phyloP scores from a whole-genome alignment of 2,113 vertebrate species.

The Gopherus evgoodei region DNA sequence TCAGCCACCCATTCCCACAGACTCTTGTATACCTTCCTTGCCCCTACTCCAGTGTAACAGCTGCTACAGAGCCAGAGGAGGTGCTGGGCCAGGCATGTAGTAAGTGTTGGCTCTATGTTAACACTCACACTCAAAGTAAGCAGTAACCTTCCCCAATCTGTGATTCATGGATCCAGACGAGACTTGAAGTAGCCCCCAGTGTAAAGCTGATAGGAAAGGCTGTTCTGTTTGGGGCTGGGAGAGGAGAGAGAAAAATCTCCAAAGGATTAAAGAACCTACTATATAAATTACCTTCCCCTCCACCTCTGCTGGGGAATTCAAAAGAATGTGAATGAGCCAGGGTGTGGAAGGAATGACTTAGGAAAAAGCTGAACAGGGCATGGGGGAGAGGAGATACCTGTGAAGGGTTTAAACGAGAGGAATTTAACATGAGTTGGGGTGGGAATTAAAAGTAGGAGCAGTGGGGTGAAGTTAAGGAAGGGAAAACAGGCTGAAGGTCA shows the following conservation, averaged over 20 bases:
- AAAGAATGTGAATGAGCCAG: not conserved
- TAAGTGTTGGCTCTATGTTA: constrained; percentile 53
- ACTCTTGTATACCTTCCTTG: not conserved
- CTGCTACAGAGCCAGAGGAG: not conserved
- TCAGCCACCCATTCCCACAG: not conserved
- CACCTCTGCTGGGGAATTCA: not conserved
- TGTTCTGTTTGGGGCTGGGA: not conserved
- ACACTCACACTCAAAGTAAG: constrained; percentile 40
- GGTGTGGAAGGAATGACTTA: not conserved
- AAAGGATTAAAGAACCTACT: not conserved
- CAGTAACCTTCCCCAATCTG: constrained; percentile 63
- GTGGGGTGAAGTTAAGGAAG: not conserved
- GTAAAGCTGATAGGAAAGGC: constrained; percentile 5
- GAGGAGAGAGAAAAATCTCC: not conserved
- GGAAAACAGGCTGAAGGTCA: not conserved
- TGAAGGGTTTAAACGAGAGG: not conserved
- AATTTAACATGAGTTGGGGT: not conserved
- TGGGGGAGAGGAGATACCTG: not conserved
- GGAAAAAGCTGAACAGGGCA: not conserved
- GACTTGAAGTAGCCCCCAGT: not conserved
- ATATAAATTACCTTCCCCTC: not conserved
- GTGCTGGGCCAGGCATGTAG: constrained; percentile 53
- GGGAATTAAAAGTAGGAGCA: not conserved
- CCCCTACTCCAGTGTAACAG: fast-evolving
- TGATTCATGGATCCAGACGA: constrained; percentile 14